Base-by-base conservation (phyloP, 2,888 invertebrate species). In the Acrobeloides nanus region DNA sequence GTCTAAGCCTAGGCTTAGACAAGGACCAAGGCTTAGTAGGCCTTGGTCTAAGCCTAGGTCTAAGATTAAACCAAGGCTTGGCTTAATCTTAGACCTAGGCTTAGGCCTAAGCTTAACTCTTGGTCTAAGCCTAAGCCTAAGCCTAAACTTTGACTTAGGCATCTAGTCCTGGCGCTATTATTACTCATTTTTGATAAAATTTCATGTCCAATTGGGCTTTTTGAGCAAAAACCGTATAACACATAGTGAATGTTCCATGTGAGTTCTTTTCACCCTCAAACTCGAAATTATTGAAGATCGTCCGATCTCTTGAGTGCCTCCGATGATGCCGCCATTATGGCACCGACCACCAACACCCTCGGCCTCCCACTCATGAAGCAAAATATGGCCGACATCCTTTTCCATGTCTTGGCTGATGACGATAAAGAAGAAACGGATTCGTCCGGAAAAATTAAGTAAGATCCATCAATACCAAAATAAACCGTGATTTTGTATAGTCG, bases 351-450 rank as follows among this genome's bases (percentile, higher is more conserved):
- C 6, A 72, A 72, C 52, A 68, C 72, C 15, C 58, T 72, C 17
- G 73, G 73, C 3, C 53, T 73, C 3, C 73, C 73, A 3, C 48
- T 72, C 35, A 69, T 73, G 48, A 60, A 64, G 20, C 71, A 71
- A 42, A 59, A 63, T 8, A 60, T 62, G 23, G 73, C 68, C 27
- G 69, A 73, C 39, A 67, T 69, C 10, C 62, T 70, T 34, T 72
- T 70, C 49, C 71, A 70, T 49, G 70, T 70, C 1, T 50, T 70
- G 17, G 65, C 68, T 4, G 71, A 72, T 37, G 71, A 70, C 32
- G 71, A 70, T 27, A 25, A 52, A 15, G 58, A 55, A 39, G 59
- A 61, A 45, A 49, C 44, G 20, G 60, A 62, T 34, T n/a, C n/a
- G n/a, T n/a, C n/a, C n/a, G n/a, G n/a, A n/a, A n/a, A n/a, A n/a